Evolutionary conservation across 2,113 vertebrate genomes (phyloP), one percentile per base, ranked within the genome.

Genomic region (Engraulis encrasicolus): DNA sequence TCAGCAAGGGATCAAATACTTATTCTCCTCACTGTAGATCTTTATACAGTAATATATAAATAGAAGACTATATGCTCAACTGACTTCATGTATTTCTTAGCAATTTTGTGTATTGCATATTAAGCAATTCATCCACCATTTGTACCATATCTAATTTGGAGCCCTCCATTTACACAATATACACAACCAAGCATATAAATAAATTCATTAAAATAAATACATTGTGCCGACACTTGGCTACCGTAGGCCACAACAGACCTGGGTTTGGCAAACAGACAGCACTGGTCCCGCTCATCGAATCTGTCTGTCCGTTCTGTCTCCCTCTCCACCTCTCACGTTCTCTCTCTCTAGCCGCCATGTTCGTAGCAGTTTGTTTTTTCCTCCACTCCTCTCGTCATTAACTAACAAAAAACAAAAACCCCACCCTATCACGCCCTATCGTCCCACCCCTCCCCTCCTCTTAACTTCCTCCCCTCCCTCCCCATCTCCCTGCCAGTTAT

Each of bases 261-360:
- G 12, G 58, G 27, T 23, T 14, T 74, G 66, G 66, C 66, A 74
- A 74, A 23, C 27, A 4, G 66, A 74, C 31, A 74, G 27, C 66
- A 15, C 66, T 74, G 66, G 66, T 74, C 27, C 66, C 34, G 27
- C 27, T 74, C 66, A 74, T 74, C 66, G 66, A 74, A 34, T 74
- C 66, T 34, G 31, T 74, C 66, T 15, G 66, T 74, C 23, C 66
- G 23, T 14, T 74, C 58, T 12, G n/a, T 61, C 37, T 54, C 5
- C 18, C 38, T 23, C n/a, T 27, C 7, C 9, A 31, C 7, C 14
- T 74, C 31, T 27, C 66, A 31, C n/a, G n/a, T n/a, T n/a, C 31
- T 74, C 58, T 12, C 49, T 78, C 37, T 54, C 5, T 11, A 27
- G 27, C 15, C 27, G 12, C 9, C 27, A 14, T 71, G 61, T 71